Evolutionary conservation across 2,113 vertebrate genomes (phyloP), one percentile per base, ranked within the genome.

Genomic region (Prunella fulvescens): DNA sequence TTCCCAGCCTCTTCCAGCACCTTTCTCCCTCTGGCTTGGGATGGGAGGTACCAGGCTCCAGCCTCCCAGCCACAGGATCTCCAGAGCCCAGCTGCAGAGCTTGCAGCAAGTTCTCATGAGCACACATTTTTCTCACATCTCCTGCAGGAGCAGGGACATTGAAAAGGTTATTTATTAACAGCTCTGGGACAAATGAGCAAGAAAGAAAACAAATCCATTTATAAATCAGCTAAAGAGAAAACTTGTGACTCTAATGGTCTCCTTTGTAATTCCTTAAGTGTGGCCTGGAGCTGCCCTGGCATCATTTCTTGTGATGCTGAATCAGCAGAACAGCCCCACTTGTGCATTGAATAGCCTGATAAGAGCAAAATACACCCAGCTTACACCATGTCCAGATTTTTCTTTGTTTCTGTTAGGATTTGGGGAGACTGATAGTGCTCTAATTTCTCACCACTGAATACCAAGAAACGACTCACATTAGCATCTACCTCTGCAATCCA

Each of bases 81-180:
- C 26, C 78, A 79, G 73, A 79, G 73, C 14, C 62, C 48, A 71
- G 51, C 64, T 81, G 64, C 77, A 71, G 53, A 3, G 1, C 48
- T 72, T 51, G 58, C 44, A 64, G 37, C 31, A 65, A 85, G 48
- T 83, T 93, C 54, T 35, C 33, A 45, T 2, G 53, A 69, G 40
- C 35, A 47, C 73, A 71, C 23, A 64, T 29, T 62, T 62, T 54
- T 39, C 54, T 88, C 35, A 37, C 3, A 33, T 44, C 33, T 90
- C 50, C 79, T 65, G 56, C 58, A 62, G 76, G 22, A 92, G 51
- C 58, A 78, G 64, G 29, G 37, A 48, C 65, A 66, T 47, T 88
- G 65, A 69, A 91, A 90, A 87, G 22, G 57, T 86, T 94, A 87
- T 74, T 93, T 94, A 94, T 93, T 92, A 95, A 92, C 92, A 71